Evolutionary conservation across 2,888 invertebrate species (phyloP), one percentile per base, ranked within the genome.

Genomic region (Mamestra brassicae): DNA sequence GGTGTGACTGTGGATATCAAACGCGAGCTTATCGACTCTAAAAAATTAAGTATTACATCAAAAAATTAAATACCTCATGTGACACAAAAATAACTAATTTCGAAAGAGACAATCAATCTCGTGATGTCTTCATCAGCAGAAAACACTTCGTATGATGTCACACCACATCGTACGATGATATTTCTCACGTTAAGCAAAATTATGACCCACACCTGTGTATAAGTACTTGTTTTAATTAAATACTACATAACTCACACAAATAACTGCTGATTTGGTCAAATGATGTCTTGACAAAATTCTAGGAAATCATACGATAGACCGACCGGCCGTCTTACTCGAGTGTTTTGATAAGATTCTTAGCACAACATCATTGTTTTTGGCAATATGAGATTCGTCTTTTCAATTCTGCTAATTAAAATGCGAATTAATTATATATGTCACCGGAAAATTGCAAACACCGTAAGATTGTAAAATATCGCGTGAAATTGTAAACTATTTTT

Each of bases 61-160:
- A 61, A n/a, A 11, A 42, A 13, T n/a, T 11, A 10, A 11, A n/a
- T 42, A 61, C 42, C n/a, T 34, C 36, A 4, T 45, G 7, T n/a
- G 26, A 11, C 61, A 50, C 52, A 62, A 73, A 74, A 76, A 78
- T 81, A 76, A 79, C 65, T 81, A 71, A 74, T 83, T 81, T 80
- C 78, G 74, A 85, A 84, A 87, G 1, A n/a, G 11, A 26, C 68
- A 54, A 63, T 79, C 60, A 65, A 81, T 86, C 80, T 85, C 79
- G 67, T 45, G 76, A 63, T 45, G 2, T 34, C 69, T 55, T 54
- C 72, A 77, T 86, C 85, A 85, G 84, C 85, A 85, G n/a, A 80
- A 75, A 77, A 81, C 61, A 81, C 61, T 85, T 86, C 84, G 85
- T 85, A 86, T 69, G 87, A 88, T 87, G 65, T 65, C 58, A 58